Conservation (phyloP, 2,888 invertebrate species). For the Gerris lacustris region DNA sequence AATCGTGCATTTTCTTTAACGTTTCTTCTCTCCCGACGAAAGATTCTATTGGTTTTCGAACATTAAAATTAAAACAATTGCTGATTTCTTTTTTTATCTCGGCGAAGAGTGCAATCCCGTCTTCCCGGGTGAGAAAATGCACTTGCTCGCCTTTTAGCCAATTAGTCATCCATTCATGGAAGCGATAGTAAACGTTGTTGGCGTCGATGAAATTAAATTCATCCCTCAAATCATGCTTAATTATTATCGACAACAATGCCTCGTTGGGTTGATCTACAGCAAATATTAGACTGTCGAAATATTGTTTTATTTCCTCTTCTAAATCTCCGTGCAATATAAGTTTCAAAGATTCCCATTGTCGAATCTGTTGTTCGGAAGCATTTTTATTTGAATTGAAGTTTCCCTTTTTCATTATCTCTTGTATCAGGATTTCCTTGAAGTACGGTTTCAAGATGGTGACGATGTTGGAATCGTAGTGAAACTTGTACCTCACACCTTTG, state of each 20-base stretch:
- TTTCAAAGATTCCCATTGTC: no score
- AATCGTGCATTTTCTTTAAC: neutral
- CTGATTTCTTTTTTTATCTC: neutral
- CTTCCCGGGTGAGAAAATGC: neutral
- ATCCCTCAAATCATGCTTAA: neutral
- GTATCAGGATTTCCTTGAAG: no score
- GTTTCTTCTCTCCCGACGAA: neutral
- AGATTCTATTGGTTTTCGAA: neutral
- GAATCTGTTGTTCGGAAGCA: no score
- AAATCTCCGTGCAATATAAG: no score
- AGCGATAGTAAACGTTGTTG: neutral
- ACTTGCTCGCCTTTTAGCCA: neutral
- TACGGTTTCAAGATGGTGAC: no score
- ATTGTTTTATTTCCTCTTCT: neutral
- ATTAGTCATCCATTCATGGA: neutral
- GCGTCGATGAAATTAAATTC: neutral
- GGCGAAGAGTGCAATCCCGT: neutral
- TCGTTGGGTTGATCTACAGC: neutral
- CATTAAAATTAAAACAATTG: neutral
- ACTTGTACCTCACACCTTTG: no score
- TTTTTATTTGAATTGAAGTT: no score
- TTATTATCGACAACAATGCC: neutral
- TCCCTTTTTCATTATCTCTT: no score
- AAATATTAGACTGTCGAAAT: neutral
- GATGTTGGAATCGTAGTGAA: no score